Conservation (phyloP, 1,140 invertebrate genomes). For the Gonatopus flavifemur region DNA sequence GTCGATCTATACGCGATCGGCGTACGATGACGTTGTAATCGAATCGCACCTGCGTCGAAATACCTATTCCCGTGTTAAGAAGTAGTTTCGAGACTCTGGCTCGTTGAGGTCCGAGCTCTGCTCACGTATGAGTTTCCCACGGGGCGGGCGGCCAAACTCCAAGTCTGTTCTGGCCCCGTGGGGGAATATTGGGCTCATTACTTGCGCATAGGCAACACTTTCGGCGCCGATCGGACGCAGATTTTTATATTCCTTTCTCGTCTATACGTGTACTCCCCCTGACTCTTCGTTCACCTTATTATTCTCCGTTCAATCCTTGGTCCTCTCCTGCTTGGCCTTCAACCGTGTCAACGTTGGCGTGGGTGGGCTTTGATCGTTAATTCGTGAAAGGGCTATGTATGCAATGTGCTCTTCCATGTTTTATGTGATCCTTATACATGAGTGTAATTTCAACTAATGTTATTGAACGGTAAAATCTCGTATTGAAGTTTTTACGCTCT, state of each 20-base stretch:
- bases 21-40: constrained; percentile 18
- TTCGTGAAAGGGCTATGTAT: too few relatives aligned
- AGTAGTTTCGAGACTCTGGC: constrained; percentile 6
- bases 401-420: too few relatives aligned
- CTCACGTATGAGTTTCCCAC: constrained; percentile 59
- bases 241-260: constrained; percentile 54
- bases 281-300: neutral
- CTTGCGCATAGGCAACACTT: constrained; percentile 44
- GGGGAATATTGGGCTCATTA: constrained; percentile 56
- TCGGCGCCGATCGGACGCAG: constrained; percentile 24
- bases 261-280: constrained; percentile 5
- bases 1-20: too few relatives aligned
- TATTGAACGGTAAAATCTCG: too few relatives aligned
- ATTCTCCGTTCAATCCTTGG: neutral
- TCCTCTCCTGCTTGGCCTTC: neutral
- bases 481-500: too few relatives aligned
- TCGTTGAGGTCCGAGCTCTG: constrained; percentile 4
- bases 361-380: too few relatives aligned
- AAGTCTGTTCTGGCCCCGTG: constrained; percentile 40
- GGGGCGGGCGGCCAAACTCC: constrained; percentile 37
- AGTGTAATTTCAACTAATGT: too few relatives aligned
- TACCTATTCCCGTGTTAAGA: constrained; percentile 29
- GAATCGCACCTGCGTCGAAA: constrained; percentile 30
- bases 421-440: too few relatives aligned
- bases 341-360: too few relatives aligned